A percentile compares a stretch with the other conserved stretches of the same genome.
Evolutionary conservation across 2,797 vertebrate genomes (phyloP).

Genomic region (Poeciliopsis paucimaculata): DNA sequence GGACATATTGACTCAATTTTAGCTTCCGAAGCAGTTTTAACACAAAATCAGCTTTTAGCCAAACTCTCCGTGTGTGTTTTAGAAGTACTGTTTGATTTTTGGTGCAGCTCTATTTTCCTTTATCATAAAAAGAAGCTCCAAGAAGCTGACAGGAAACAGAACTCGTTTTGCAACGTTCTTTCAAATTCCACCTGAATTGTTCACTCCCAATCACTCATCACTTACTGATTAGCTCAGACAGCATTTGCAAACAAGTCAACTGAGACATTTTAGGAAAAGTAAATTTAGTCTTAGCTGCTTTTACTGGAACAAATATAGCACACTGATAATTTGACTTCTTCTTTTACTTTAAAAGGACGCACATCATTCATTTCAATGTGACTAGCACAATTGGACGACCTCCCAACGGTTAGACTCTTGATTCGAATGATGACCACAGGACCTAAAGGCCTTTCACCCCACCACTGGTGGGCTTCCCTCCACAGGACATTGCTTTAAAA

Average conservation of each 20-base stretch:
- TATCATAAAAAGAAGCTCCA: background rate
- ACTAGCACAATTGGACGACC: background rate
- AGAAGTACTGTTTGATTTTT: conserved; percentile 49
- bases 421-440: conserved; percentile 38
- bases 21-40: conserved; percentile 5
- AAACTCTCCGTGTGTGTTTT: conserved; percentile 26
- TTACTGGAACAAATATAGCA: background rate
- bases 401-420: conserved; percentile 6
- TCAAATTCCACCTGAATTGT: conserved; percentile 50
- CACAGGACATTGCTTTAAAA: conserved; percentile 49
- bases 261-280: conserved; percentile 19
- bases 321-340: conserved; percentile 5
- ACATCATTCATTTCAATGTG: background rate
- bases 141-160: conserved; percentile 36
- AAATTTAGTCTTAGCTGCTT: background rate
- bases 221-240: conserved; percentile 26
- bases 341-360: background rate
- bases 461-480: conserved; percentile 40
- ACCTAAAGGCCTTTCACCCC: conserved; percentile 26
- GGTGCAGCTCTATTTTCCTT: conserved; percentile 44
- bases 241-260: conserved; percentile 15
- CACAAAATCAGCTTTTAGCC: background rate
- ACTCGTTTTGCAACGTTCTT: conserved; percentile 70
- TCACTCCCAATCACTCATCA: conserved; percentile 38
- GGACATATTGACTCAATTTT: background rate